Percentiles rank a stretch among this genome's conserved stretches.
These are phyloP conservation scores for Cheilosia vernalis DNA, from an alignment of 2,888 invertebrate genomes.

Conservation along the genomic window DNA sequence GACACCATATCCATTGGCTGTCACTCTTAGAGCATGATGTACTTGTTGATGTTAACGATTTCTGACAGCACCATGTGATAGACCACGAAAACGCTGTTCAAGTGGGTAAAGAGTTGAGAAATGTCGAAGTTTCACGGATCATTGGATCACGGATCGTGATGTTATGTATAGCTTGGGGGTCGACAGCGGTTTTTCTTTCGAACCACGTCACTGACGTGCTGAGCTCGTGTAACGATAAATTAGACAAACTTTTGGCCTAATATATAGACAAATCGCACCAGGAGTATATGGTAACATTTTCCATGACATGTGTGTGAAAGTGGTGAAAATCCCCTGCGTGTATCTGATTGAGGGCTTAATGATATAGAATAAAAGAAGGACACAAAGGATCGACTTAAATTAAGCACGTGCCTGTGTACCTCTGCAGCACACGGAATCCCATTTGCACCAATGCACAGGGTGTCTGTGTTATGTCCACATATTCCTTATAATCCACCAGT, in stretches of 20 bases:
- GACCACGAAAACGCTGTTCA: conserved; percentile 52
- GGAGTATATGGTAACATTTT: conserved; percentile 3
- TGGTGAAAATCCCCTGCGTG: conserved; percentile 8
- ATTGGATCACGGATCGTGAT: conserved; percentile 62
- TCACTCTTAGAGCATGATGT: conserved; percentile 59
- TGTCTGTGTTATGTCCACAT: conserved; percentile 3
- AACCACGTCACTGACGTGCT: neutral
- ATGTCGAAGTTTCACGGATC: conserved; percentile 55
- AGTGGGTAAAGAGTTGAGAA: conserved; percentile 69
- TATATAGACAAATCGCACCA: neutral
- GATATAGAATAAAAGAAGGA: conserved; percentile 1
- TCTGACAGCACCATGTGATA: conserved; percentile 61
- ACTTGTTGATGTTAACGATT: conserved; percentile 60
- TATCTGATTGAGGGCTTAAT: neutral
- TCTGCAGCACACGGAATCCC: neutral
- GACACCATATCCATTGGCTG: conserved; percentile 71
- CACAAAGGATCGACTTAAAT: conserved; percentile 13
- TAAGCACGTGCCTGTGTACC: conserved; percentile 23
- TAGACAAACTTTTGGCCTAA: neutral
- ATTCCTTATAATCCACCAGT: conserved; percentile 7
- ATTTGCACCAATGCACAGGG: neutral
- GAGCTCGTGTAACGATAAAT: neutral
- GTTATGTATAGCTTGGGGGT: conserved; percentile 19
- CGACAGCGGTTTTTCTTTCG: neutral
- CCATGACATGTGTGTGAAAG: conserved; percentile 21